Evolutionary conservation across 2,113 vertebrate species (phyloP), one percentile per base, ranked within the genome.

Genomic region (Sturnus vulgaris): DNA sequence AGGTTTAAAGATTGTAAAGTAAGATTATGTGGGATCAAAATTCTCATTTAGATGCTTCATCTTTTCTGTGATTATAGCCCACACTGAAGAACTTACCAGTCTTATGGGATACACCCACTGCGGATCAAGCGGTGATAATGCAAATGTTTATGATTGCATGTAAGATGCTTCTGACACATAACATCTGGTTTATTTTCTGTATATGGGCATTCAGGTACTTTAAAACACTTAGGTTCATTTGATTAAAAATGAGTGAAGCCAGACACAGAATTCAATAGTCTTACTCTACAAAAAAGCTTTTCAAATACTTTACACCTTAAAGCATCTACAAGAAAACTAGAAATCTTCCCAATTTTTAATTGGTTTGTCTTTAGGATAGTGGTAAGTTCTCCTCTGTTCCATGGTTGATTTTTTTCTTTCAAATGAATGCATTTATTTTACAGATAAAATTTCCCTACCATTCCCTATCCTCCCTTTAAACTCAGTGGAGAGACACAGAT

Each of bases 271-370:
- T 9, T 91, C 83, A 52, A 57, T 65, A 85, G 7, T 52, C 28
- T 91, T 91, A 86, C n/a, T 69, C 49, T 66, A 42, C 27, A 50
- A 94, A 84, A 94, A 91, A 86, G 16, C 17, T 52, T 94, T 95
- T 96, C 33, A 75, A 76, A 73, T 63, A 4, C 90, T 94, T 69
- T 80, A 61, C 37, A 75, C 4, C 11, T 66, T 92, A 73, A 73
- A 92, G 33, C 60, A 95, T 60, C 82, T 92, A 96, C 92, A 72
- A 88, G 52, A 96, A 94, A 95, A 93, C 66, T 95, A 80, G 33
- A 95, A 85, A 85, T 90, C n/a, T 64, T 81, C 61, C n/a, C 56
- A 92, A 42, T 42, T 73, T 61, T 11, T 27, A 68, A 37, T 25
- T 57, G 11, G 3, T 59, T 90, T 75, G 15, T 78, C 35, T 73